Conservation (phyloP, 1,140 invertebrate genomes). For the Drosophila sturtevanti region DNA sequence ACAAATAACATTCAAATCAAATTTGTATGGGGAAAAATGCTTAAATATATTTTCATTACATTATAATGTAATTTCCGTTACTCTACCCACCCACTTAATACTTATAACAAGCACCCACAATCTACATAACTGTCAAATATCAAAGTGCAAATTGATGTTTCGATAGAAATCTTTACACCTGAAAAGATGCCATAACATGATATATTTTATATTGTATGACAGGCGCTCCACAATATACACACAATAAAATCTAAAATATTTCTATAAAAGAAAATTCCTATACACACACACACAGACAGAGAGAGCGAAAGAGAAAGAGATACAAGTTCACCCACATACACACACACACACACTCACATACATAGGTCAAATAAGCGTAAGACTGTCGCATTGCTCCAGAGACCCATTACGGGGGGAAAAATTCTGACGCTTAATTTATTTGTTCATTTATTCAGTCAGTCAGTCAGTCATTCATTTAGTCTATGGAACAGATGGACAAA, state of each 20-base stretch:
- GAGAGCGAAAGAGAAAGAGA: too few species aligned
- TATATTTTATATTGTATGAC: not conserved
- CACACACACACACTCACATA: not conserved
- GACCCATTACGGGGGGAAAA: slow-evolving; percentile 3
- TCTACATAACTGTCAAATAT: slow-evolving; percentile 12
- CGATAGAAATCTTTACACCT: slow-evolving; percentile 13
- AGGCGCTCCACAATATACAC: too few species aligned
- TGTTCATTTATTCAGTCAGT: not conserved
- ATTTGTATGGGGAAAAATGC: not conserved
- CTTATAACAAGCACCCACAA: too few species aligned
- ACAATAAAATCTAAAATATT: not conserved
- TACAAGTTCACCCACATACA: not conserved
- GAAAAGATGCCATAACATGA: not conserved
- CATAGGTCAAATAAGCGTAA: not conserved
- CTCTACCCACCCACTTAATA: not conserved
- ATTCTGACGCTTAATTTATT: slow-evolving; percentile 33
- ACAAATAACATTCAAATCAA: not conserved
- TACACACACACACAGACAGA: not conserved
- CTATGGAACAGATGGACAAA: slow-evolving; percentile 27
- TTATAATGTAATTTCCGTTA: not conserved
- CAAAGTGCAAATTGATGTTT: slow-evolving; percentile 60
- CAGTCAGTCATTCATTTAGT: too few species aligned
- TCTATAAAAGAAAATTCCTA: not conserved
- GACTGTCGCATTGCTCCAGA: not conserved
- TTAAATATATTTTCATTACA: not conserved